These are phyloP conservation scores for Urocolius indicus DNA, from an alignment of 2,113 vertebrate species.

Conservation along the genomic window DNA sequence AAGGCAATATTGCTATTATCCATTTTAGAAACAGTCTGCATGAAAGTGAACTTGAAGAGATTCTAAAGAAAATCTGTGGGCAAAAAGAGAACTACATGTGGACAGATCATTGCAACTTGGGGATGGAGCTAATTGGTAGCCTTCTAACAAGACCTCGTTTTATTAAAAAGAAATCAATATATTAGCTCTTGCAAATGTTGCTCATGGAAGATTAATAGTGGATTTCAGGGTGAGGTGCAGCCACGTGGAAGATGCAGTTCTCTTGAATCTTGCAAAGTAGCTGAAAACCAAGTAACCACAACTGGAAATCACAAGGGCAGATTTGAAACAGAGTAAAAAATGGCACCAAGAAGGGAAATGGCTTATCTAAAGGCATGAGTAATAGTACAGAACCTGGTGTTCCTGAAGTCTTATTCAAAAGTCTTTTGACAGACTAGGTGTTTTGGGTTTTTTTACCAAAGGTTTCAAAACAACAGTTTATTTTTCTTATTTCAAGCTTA, in stretches of 20 bases:
- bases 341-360: not conserved
- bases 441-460: not conserved
- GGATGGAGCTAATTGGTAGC: not conserved
- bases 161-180: not conserved
- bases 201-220: not conserved
- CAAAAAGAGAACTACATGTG: not conserved
- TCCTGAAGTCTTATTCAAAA: not conserved
- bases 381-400: not conserved
- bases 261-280: not conserved
- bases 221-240: not conserved
- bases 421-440: not conserved
- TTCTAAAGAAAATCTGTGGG: not conserved
- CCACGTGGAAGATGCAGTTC: not conserved
- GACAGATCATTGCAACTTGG: not conserved
- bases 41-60: not conserved
- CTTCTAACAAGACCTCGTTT: not conserved
- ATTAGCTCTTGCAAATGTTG: not conserved
- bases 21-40: not conserved
- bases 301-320: not conserved
- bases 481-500: not conserved
- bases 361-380: not conserved
- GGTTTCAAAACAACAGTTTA: not conserved
- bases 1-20: accelerated
- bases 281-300: not conserved
- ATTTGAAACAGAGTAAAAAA: not conserved